A percentile compares a stretch with the other conserved stretches of the same genome.
Evolutionary conservation across 2,888 invertebrate species (phyloP).

Genomic region (Dasypogon diadema): DNA sequence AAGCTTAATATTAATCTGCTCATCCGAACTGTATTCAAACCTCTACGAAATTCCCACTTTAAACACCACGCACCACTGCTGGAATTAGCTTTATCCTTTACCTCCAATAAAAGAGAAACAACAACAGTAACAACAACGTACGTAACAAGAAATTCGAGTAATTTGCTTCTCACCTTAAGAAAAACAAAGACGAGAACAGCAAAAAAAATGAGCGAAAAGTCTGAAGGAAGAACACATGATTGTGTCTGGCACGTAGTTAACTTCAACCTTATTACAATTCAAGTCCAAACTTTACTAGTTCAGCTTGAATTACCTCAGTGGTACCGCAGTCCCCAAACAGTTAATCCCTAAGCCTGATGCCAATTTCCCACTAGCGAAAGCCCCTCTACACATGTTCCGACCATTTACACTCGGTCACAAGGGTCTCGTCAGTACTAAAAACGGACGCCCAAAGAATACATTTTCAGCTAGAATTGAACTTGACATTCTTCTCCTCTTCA

Average conservation of each 20-base stretch:
- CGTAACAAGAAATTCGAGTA: too few relatives aligned
- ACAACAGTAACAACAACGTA: too few relatives aligned
- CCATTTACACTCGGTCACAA: conserved; percentile 50
- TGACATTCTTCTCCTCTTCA: conserved; percentile 46
- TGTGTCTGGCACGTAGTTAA: conserved; percentile 33
- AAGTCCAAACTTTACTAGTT: conserved; percentile 45
- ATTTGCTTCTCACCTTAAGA: not conserved
- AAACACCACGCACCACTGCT: not conserved
- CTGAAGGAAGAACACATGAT: conserved; percentile 2
- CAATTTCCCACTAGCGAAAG: conserved; percentile 44
- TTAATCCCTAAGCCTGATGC: conserved; percentile 46
- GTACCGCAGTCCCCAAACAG: conserved; percentile 50
- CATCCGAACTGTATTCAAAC: too few relatives aligned
- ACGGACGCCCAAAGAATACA: conserved; percentile 42
- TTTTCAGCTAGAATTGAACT: conserved; percentile 48
- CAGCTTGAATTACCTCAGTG: conserved; percentile 39
- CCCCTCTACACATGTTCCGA: conserved; percentile 48
- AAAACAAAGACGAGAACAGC: not conserved
- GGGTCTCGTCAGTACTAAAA: conserved; percentile 50
- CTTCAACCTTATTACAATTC: conserved; percentile 46
- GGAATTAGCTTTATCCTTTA: too few relatives aligned
- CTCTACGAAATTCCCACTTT: too few relatives aligned
- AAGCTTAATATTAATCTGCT: too few relatives aligned
- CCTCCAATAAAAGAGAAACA: too few relatives aligned
- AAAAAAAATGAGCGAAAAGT: not conserved